Percentiles rank a stretch among this genome's conserved stretches.
Evolutionary conservation across 2,888 invertebrate genomes (phyloP).

Genomic region (Lumbricus terrestris): DNA sequence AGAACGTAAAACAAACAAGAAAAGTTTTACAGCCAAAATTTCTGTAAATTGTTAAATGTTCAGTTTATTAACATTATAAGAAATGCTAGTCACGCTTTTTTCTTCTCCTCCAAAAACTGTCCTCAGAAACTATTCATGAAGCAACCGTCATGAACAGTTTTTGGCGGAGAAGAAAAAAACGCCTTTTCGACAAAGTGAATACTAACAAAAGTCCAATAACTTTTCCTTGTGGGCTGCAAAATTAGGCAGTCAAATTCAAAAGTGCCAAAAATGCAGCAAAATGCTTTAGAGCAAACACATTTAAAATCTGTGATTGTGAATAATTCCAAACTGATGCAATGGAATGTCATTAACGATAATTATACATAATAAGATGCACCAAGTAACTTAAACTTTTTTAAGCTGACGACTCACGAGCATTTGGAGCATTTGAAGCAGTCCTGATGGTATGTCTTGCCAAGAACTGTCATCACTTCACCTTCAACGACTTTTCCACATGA

Average conservation of each 20-base stretch:
- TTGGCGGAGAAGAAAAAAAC: too few relatives aligned
- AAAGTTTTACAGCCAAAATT: not conserved
- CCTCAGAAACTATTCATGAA: too few relatives aligned
- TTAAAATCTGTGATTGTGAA: not conserved
- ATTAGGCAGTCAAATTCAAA: not conserved
- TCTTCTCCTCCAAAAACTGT: too few relatives aligned
- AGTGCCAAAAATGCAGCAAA: not conserved
- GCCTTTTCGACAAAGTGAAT: not conserved
- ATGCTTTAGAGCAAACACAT: not conserved
- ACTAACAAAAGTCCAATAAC: not conserved
- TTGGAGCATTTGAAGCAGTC: conserved; percentile 30
- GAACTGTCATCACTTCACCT: conserved; percentile 30
- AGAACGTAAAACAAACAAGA: not conserved
- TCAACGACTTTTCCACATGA: conserved; percentile 28
- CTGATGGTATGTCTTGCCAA: conserved; percentile 29
- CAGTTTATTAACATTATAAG: too few relatives aligned
- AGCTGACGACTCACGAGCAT: conserved; percentile 26
- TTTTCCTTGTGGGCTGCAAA: not conserved
- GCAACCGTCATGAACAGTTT: too few relatives aligned
- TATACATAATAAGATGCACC: not conserved
- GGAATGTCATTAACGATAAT: not conserved
- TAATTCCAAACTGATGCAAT: not conserved
- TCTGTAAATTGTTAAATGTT: too few relatives aligned
- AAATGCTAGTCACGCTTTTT: too few relatives aligned
- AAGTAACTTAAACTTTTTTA: not conserved